phyloP scores from a whole-genome alignment of 2,113 vertebrate genomes.

The Mormyrus lacerda region DNA sequence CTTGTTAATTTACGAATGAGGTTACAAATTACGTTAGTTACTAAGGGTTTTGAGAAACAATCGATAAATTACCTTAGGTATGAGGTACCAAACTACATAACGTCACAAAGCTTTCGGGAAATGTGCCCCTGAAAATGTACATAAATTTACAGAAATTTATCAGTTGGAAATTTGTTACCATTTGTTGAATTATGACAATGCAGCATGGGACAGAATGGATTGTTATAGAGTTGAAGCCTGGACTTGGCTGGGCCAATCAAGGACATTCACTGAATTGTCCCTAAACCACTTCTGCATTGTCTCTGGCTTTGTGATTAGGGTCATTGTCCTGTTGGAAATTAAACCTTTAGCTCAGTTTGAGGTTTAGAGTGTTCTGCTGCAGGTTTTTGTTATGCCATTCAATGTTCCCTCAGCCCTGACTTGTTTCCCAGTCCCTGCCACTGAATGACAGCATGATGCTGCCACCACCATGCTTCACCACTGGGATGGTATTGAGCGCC shows the following conservation, averaged over 20 bases:
- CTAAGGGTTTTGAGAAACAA: neutral
- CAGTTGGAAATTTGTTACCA: neutral
- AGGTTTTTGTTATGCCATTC: neutral
- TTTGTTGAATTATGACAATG: neutral
- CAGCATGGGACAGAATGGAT: neutral
- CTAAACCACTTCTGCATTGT: neutral
- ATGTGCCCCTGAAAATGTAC: neutral
- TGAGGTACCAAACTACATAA: neutral
- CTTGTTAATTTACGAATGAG: neutral
- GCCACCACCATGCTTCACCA: neutral
- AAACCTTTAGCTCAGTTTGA: neutral
- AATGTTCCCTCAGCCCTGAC: neutral
- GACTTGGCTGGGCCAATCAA: neutral
- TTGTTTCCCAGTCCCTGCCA: no score
- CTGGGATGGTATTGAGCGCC: neutral
- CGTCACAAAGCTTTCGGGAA: neutral
- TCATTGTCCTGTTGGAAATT: neutral
- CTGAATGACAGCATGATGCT: neutral
- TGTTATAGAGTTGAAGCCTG: neutral
- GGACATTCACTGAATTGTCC: neutral
- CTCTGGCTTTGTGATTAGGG: neutral
- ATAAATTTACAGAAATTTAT: neutral
- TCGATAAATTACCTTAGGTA: neutral
- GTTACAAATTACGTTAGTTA: neutral
- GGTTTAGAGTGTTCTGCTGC: neutral